Conservation (phyloP, 2,113 vertebrate species). For the Bubo scandiacus region DNA sequence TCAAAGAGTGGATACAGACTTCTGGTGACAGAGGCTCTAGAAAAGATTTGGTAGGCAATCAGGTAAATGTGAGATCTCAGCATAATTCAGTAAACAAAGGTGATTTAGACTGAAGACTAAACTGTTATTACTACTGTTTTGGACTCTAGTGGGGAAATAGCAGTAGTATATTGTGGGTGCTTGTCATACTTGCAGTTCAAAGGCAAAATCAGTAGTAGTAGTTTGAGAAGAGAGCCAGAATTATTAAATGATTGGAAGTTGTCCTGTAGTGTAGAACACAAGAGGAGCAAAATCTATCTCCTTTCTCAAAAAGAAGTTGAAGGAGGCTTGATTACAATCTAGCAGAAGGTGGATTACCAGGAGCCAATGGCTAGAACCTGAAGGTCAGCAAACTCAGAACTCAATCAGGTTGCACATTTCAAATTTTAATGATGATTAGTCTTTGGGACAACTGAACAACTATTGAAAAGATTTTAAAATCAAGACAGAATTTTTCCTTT, state of each 20-base stretch:
- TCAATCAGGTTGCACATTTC: not conserved
- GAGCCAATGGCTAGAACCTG: not conserved
- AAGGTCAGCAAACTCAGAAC: not conserved
- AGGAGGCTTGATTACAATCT: not conserved
- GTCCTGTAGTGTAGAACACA: not conserved
- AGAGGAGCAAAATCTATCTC: not conserved
- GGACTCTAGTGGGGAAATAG: not conserved
- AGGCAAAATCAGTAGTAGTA: not conserved
- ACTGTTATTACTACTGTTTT: not conserved
- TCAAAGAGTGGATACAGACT: not conserved
- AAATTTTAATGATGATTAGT: not conserved
- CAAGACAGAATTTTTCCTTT: not conserved
- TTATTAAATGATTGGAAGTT: not conserved
- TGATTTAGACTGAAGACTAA: not conserved
- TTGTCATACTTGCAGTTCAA: not conserved
- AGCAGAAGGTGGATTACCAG: not conserved
- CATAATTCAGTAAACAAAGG: not conserved
- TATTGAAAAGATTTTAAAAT: not conserved
- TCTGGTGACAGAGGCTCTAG: not conserved
- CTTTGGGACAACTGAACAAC: not conserved
- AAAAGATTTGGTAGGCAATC: not conserved
- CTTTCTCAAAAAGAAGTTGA: not conserved
- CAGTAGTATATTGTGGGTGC: not conserved
- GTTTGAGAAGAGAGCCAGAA: not conserved
- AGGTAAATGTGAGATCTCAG: not conserved